These are phyloP conservation scores for Lithophane ornitopus DNA, from an alignment of 2,888 invertebrate species.

Conservation along the genomic window DNA sequence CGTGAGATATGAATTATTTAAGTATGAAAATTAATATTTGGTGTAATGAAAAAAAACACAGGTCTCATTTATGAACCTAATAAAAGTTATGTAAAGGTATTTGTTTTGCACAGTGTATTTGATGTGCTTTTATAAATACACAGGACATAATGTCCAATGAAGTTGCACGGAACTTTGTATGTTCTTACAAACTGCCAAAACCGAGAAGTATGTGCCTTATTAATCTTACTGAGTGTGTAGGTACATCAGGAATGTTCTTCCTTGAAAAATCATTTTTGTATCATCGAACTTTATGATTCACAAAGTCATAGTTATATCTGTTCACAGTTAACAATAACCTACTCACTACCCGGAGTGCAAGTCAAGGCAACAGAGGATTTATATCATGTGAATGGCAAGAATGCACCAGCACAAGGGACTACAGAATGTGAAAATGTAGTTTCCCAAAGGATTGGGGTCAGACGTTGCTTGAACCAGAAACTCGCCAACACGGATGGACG, in stretches of 20 bases:
- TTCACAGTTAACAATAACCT: background rate
- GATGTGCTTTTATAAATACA: background rate
- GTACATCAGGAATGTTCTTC: too few species aligned
- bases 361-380: slow-evolving; percentile 24
- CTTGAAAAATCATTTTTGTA: background rate
- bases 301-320: slow-evolving; percentile 7
- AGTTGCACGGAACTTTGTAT: too few species aligned
- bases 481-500: background rate
- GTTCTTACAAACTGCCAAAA: background rate
- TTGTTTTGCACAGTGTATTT: background rate
- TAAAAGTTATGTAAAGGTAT: background rate
- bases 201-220: background rate
- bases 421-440: slow-evolving; percentile 27
- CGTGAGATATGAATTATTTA: too few species aligned
- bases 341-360: slow-evolving; percentile 21
- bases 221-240: background rate
- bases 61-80: too few species aligned
- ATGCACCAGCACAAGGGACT: slow-evolving; percentile 2
- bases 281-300: slow-evolving; percentile 17
- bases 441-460: slow-evolving; percentile 43
- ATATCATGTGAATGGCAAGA: slow-evolving; percentile 4
- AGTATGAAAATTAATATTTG: too few species aligned
- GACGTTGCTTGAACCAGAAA: slow-evolving; percentile 4
- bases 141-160: background rate
- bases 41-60: too few species aligned